Evolutionary conservation across 2,888 invertebrate species (phyloP).

Genomic region (Lochmaea capreae): DNA sequence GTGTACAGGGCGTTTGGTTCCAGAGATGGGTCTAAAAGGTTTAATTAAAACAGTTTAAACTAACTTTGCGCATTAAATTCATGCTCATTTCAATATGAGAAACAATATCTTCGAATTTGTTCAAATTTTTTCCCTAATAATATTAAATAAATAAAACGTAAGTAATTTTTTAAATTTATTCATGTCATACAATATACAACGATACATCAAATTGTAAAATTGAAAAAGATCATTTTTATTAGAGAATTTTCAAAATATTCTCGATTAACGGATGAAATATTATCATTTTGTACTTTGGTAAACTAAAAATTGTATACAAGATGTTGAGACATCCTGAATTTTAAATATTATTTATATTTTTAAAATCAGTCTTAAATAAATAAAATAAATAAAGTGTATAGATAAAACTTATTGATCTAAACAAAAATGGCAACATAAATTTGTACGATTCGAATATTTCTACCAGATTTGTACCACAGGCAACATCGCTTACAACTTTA

Average conservation of each 20-base stretch:
- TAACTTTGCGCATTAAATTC: too few relatives aligned
- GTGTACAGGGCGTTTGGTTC: conserved; percentile 24
- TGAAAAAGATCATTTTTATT: background rate
- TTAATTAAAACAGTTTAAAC: too few relatives aligned
- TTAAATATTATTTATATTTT: too few relatives aligned
- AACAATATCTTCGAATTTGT: too few relatives aligned
- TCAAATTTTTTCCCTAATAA: too few relatives aligned
- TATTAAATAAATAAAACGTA: too few relatives aligned
- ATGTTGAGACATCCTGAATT: too few relatives aligned
- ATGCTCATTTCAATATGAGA: too few relatives aligned
- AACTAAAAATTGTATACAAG: background rate
- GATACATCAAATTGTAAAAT: background rate
- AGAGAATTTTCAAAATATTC: conserved; percentile 11
- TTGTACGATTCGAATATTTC: too few relatives aligned
- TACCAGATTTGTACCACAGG: background rate
- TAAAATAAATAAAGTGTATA: background rate
- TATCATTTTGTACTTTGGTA: background rate
- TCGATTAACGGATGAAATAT: background rate
- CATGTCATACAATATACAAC: background rate
- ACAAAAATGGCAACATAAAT: too few relatives aligned
- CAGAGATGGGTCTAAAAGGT: conserved; percentile 14
- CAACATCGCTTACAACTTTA: too few relatives aligned
- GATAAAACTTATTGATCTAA: background rate
- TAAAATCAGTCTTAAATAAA: conserved; percentile 15
- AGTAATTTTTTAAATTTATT: background rate